phyloP scores from a whole-genome alignment of 2,797 vertebrate genomes.

The Sebastiscus albofasciatus region DNA sequence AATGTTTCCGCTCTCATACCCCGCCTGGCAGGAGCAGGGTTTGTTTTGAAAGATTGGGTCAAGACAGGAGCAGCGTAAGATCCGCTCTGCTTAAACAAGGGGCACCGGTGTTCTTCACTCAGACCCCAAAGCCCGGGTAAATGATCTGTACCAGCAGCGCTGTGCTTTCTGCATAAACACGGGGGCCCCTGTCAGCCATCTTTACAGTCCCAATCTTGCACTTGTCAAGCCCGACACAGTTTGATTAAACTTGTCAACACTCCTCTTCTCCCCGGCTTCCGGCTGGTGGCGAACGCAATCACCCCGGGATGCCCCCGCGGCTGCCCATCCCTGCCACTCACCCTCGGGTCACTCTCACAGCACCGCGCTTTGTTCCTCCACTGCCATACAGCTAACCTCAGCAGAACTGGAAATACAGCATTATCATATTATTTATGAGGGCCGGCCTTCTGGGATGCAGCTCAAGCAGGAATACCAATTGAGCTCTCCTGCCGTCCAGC shows the following conservation, averaged over 20 bases:
- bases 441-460: constrained; percentile 73
- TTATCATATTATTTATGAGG: constrained; percentile 83
- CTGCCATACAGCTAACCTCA: constrained; percentile 74
- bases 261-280: constrained; percentile 42
- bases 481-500: constrained; percentile 59
- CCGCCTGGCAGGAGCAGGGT: constrained; percentile 43
- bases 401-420: constrained; percentile 70
- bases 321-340: constrained; percentile 60
- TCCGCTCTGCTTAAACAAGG: constrained; percentile 55
- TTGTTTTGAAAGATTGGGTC: constrained; percentile 67
- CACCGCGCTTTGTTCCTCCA: constrained; percentile 63
- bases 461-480: constrained; percentile 79
- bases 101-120: constrained; percentile 22
- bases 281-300: constrained; percentile 47
- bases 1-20: constrained; percentile 60
- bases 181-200: constrained; percentile 51
- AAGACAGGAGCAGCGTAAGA: constrained; percentile 52
- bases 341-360: constrained; percentile 67
- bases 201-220: constrained; percentile 55
- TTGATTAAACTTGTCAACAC: constrained; percentile 81
- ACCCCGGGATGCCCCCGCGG: constrained; percentile 49
- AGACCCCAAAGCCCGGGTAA: constrained; percentile 40
- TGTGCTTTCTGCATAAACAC: constrained; percentile 66
- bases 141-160: constrained; percentile 45
- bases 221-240: constrained; percentile 71